Conservation (phyloP, 2,888 invertebrate species). For the Drosophila colorata region DNA sequence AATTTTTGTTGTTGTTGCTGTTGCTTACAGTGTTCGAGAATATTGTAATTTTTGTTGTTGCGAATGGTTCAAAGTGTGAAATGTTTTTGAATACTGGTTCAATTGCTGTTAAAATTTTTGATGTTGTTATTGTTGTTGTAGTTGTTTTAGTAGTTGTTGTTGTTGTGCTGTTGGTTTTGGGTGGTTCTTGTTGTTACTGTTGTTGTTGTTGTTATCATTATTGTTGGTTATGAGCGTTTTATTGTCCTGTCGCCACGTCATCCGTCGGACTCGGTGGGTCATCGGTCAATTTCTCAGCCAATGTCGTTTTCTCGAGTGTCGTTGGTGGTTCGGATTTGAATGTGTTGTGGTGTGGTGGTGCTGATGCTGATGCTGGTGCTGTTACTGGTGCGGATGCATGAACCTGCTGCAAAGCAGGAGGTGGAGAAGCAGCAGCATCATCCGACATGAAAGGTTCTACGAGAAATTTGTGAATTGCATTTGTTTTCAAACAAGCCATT, state of each 20-base stretch:
- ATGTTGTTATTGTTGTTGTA: conserved; percentile 41
- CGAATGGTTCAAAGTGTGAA: conserved; percentile 59
- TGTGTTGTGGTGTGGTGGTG: conserved; percentile 61
- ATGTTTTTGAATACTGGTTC: conserved; percentile 55
- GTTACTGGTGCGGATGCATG: conserved; percentile 47
- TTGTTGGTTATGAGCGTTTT: conserved; percentile 50
- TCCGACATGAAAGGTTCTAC: conserved; percentile 74
- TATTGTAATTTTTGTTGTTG: conserved; percentile 37
- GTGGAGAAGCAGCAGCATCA: conserved; percentile 62
- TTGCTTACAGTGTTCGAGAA: conserved; percentile 73
- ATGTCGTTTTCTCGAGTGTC: conserved; percentile 76
- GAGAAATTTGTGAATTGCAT: conserved; percentile 67
- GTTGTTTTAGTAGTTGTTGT: conserved; percentile 42
- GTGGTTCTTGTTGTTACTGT: conserved; percentile 29
- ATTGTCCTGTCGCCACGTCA: conserved; percentile 70
- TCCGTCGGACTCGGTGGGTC: conserved; percentile 65
- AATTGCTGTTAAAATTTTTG: conserved; percentile 36
- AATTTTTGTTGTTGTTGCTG: conserved; percentile 47
- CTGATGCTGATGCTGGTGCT: conserved; percentile 43
- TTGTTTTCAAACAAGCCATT: conserved; percentile 41
- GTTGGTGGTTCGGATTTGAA: conserved; percentile 72
- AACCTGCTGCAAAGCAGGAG: conserved; percentile 62
- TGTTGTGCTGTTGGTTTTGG: conserved; percentile 43
- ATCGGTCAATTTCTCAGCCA: conserved; percentile 74
- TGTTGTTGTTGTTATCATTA: conserved; percentile 46